Evolutionary conservation across 2,113 vertebrate genomes (phyloP), one percentile per base, ranked within the genome.

Genomic region (Setophaga petechia): DNA sequence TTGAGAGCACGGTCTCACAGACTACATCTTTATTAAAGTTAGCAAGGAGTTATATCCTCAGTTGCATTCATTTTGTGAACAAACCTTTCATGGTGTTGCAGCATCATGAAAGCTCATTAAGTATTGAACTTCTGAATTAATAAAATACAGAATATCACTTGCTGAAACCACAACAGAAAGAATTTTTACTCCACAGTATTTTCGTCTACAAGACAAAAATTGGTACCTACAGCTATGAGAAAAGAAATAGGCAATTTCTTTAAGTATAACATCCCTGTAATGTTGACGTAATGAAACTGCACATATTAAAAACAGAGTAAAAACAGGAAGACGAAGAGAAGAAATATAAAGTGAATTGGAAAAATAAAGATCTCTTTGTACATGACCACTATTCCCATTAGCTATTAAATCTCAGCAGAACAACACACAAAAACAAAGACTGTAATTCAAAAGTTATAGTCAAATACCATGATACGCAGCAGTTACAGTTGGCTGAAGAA

Each of bases 241-340:
- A 84, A 89, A 90, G 25, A 90, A 90, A 85, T 62, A 74, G 31
- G 39, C 63, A 66, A 85, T 87, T 94, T 80, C 33, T 85, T 86
- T 47, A 85, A 79, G 33, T 62, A 69, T 80, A 69, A 62, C 30
- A 46, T 67, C 63, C 28, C 25, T 47, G 27, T 31, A 59, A 63
- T 35, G 25, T 77, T 5, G 1, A 84, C 24, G 37, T 86, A 88
- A 85, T 74, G 15, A 85, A 91, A 83, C 58, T 47, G 20, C 33
- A 71, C 37, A 10, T 81, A 59, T 62, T 89, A 75, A 79, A 89
- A 94, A 37, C 28, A 63, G 12, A 85, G 8, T 58, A 67, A 86
- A 81, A 57, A 67, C 8, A 57, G 41, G 31, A 75, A 71, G 10
- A 87, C 7, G 41, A 95, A 67, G 52, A 84, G 35, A 71, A 68